These are phyloP conservation scores for Cydia splendana DNA, from an alignment of 1,140 invertebrate genomes.

Conservation along the genomic window DNA sequence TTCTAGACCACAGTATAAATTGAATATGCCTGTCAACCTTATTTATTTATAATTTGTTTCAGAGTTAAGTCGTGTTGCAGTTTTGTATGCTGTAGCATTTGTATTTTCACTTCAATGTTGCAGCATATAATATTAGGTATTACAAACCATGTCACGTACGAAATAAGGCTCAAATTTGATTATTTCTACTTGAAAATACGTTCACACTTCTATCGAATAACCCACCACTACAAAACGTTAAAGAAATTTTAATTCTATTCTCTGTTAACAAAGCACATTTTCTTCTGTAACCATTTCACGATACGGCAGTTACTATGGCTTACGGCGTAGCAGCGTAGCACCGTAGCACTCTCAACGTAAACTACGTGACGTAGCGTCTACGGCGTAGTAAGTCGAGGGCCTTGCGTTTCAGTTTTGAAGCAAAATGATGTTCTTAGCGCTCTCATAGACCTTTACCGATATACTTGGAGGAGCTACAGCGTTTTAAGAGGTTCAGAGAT, in stretches of 20 bases:
- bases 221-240: not conserved
- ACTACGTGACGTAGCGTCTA: slow-evolving; percentile 32
- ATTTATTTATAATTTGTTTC: no score
- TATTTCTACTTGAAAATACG: not conserved
- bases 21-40: no score
- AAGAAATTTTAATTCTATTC: not conserved
- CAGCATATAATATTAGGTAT: not conserved
- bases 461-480: slow-evolving; percentile 2
- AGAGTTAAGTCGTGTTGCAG: no score
- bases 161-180: not conserved
- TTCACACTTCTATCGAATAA: not conserved
- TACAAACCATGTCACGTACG: not conserved
- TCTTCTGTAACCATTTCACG: not conserved
- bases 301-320: slow-evolving; percentile 20
- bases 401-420: slow-evolving; percentile 29
- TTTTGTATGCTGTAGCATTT: not conserved
- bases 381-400: slow-evolving; percentile 21
- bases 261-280: not conserved
- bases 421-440: slow-evolving; percentile 10
- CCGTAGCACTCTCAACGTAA: slow-evolving; percentile 14
- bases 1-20: no score
- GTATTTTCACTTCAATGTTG: not conserved
- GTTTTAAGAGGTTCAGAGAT: slow-evolving; percentile 9
- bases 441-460: slow-evolving; percentile 27
- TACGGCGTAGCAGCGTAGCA: slow-evolving; percentile 26